A percentile compares a stretch with the other conserved stretches of the same genome.
phyloP scores from a whole-genome alignment of 2,888 invertebrate species.

The Zele albiditarsus region DNA sequence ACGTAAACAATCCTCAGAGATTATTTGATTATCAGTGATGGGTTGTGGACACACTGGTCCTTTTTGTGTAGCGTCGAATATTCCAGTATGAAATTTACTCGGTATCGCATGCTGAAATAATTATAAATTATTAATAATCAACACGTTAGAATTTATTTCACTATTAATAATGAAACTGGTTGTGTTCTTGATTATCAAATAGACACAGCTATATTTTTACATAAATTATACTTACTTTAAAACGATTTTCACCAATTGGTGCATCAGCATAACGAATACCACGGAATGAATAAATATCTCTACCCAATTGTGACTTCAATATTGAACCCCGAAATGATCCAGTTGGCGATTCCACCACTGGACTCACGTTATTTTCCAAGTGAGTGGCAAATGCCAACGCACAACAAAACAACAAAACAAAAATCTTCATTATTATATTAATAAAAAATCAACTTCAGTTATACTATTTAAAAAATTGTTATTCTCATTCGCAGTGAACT shows the following conservation, averaged over 20 bases:
- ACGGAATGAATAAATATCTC: constrained; percentile 46
- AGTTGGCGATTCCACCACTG: constrained; percentile 36
- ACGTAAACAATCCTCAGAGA: constrained; percentile 78
- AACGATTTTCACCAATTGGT: constrained; percentile 45
- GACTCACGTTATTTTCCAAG: no score
- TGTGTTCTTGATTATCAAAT: no score
- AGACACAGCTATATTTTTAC: neutral
- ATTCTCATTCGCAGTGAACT: no score
- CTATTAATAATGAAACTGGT: no score
- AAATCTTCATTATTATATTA: neutral
- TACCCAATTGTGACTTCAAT: constrained; percentile 41
- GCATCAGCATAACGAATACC: constrained; percentile 48
- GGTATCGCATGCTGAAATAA: constrained; percentile 74
- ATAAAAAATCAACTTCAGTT: no score
- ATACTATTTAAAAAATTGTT: no score
- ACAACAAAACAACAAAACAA: neutral
- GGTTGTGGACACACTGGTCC: constrained; percentile 77
- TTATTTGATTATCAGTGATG: constrained; percentile 43
- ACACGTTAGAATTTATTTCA: no score
- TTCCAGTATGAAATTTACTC: constrained; percentile 73
- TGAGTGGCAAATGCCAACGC: no score
- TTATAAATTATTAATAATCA: no score
- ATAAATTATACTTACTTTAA: constrained; percentile 39
- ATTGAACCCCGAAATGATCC: constrained; percentile 46
- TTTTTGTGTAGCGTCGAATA: constrained; percentile 76